These are phyloP conservation scores for Leptarthrus brevirostris DNA, from an alignment of 2,888 invertebrate species.

Conservation along the genomic window DNA sequence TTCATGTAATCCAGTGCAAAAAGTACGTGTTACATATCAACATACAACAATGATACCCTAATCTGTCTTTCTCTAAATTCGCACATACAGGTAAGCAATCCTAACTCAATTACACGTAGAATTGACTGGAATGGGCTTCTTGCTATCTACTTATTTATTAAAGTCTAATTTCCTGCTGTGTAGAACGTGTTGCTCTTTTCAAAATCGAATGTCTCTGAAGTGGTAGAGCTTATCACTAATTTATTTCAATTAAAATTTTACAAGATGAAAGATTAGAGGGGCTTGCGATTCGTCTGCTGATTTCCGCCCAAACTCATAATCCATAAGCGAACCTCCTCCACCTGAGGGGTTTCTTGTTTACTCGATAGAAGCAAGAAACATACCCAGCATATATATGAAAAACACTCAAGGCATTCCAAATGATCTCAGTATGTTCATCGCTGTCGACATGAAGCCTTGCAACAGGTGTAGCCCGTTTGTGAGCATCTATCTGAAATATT, in stretches of 20 bases:
- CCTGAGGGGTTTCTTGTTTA: not conserved
- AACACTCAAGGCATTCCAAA: no score
- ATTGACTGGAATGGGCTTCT: no score
- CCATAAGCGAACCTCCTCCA: not conserved
- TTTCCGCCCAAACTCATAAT: not conserved
- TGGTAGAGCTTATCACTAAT: not conserved
- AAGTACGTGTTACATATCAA: no score
- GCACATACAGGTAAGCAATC: no score
- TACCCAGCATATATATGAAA: not conserved
- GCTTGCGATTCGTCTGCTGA: not conserved
- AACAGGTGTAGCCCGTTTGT: not conserved
- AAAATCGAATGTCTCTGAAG: not conserved
- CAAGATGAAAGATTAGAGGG: not conserved
- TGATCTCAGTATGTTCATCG: no score
- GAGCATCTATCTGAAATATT: not conserved
- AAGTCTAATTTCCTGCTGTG: not conserved
- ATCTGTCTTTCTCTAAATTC: no score
- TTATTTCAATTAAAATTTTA: not conserved
- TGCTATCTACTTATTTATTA: not conserved
- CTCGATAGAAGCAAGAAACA: not conserved
- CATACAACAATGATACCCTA: no score
- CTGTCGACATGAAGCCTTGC: not conserved
- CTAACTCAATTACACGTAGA: no score
- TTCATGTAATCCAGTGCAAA: no score
- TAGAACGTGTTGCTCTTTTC: not conserved